A percentile compares a stretch with the other conserved stretches of the same genome.
Conservation (phyloP, 2,888 invertebrate species). For the Vannuccia rotundouncinata region DNA sequence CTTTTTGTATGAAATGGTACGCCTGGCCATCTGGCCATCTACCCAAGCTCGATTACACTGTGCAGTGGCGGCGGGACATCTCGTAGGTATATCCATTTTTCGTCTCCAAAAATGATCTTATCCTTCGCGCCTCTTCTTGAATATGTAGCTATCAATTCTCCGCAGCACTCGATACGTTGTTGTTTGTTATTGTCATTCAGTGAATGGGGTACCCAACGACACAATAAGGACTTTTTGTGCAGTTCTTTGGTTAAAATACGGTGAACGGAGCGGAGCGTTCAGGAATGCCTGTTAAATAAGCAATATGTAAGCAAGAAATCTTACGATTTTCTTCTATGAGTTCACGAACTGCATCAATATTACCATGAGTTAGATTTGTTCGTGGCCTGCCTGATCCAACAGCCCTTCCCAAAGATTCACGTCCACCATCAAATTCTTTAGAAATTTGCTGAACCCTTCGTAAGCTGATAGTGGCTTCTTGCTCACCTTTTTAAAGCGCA, state of each 20-base stretch:
- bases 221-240: slow-evolving; percentile 15
- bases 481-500: no score
- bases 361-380: slow-evolving; percentile 15
- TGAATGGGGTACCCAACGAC: slow-evolving; percentile 26
- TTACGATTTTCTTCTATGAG: slow-evolving; percentile 15
- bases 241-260: slow-evolving; percentile 22
- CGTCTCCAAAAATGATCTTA: slow-evolving; percentile 10
- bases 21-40: background rate
- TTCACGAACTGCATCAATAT: slow-evolving; percentile 22
- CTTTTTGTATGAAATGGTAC: slow-evolving; percentile 16
- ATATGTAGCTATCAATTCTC: slow-evolving; percentile 13
- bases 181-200: slow-evolving; percentile 18
- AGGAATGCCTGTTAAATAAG: slow-evolving; percentile 11
- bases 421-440: slow-evolving; percentile 15
- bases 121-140: slow-evolving; percentile 14
- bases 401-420: slow-evolving; percentile 22
- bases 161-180: slow-evolving; percentile 21
- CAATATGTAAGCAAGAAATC: slow-evolving; percentile 23
- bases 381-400: slow-evolving; percentile 26
- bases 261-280: slow-evolving; percentile 15
- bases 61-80: slow-evolving; percentile 18
- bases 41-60: slow-evolving; percentile 29
- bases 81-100: slow-evolving; percentile 19
- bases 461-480: slow-evolving; percentile 15
- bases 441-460: slow-evolving; percentile 23